A percentile compares a stretch with the other conserved stretches of the same genome.
These are phyloP conservation scores for Scartelaos histophorus DNA, from an alignment of 2,113 vertebrate genomes.

Conservation along the genomic window DNA sequence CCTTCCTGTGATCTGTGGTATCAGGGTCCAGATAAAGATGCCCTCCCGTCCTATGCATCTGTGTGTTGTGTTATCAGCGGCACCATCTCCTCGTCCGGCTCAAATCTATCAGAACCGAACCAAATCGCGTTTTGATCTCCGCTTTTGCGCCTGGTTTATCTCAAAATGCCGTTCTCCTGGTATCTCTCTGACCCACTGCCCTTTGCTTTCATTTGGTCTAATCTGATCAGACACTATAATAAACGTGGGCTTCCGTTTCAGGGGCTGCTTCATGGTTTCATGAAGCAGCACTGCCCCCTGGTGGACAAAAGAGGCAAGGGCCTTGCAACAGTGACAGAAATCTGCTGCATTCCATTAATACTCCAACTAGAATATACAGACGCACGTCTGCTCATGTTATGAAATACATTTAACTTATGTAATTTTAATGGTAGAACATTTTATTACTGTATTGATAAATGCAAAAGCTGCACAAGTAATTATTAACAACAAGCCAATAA, in stretches of 20 bases:
- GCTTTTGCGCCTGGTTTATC: conserved; percentile 5
- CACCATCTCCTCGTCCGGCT: conserved; percentile 7
- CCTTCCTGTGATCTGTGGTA: conserved; percentile 9
- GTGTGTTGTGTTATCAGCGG: conserved; percentile 4
- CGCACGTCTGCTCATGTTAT: too few species aligned
- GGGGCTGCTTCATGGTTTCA: neutral
- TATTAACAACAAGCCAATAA: too few species aligned
- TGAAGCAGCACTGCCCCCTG: conserved; percentile 29
- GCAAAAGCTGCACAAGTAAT: too few species aligned
- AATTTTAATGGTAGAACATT: too few species aligned
- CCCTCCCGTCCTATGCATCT: neutral
- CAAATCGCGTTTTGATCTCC: conserved; percentile 12
- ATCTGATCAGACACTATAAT: conserved; percentile 1
- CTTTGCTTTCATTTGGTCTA: neutral
- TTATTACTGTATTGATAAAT: too few species aligned
- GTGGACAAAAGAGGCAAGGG: conserved; percentile 11
- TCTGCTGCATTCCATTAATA: neutral
- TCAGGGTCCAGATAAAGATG: conserved; percentile 16
- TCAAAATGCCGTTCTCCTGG: neutral
- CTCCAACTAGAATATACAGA: too few species aligned
- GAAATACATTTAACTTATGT: too few species aligned
- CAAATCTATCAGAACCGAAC: conserved; percentile 2
- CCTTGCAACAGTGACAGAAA: neutral
- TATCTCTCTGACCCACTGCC: neutral
- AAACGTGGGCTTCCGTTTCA: neutral